A percentile compares a stretch with the other conserved stretches of the same genome.
Evolutionary conservation across 2,797 vertebrate genomes (phyloP).

Genomic region (Paguma larvata): DNA sequence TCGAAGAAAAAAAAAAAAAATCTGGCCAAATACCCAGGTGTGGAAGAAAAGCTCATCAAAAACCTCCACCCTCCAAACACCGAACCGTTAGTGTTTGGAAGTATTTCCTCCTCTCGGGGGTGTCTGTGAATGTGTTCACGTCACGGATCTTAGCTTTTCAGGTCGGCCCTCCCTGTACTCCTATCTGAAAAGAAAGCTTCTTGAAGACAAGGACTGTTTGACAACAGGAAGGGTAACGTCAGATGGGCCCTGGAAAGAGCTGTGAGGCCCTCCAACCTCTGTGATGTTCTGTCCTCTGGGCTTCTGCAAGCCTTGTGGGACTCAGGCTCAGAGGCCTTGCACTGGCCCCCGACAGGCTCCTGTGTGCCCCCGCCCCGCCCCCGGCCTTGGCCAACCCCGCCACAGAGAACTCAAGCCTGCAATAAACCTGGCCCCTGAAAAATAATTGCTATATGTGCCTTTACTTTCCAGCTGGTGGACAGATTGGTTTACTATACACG

Average conservation of each 20-base stretch:
- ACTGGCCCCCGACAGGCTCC: not conserved
- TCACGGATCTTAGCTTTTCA: not conserved
- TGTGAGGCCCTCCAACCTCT: not conserved
- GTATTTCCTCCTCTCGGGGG: not conserved
- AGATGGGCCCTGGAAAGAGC: not conserved
- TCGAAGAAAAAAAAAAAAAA: slow-evolving; percentile 31
- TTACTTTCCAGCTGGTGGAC: slow-evolving; percentile 62
- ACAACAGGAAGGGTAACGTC: not conserved
- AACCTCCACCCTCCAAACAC: not conserved
- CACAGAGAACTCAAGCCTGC: not conserved
- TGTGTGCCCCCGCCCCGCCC: too few relatives aligned
- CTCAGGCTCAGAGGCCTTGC: not conserved
- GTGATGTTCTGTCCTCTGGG: not conserved
- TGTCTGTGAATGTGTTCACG: not conserved
- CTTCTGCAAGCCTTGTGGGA: not conserved
- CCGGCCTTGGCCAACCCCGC: not conserved
- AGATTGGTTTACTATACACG: slow-evolving; percentile 66
- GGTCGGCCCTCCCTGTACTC: not conserved
- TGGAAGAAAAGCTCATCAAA: slow-evolving; percentile 1
- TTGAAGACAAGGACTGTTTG: not conserved
- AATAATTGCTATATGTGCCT: not conserved
- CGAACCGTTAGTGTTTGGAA: not conserved
- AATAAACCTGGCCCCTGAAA: not conserved
- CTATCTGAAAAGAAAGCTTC: not conserved
- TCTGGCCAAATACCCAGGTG: not conserved